These are phyloP conservation scores for Erythrolamprus reginae DNA, from an alignment of 2,113 vertebrate genomes.

Conservation along the genomic window DNA sequence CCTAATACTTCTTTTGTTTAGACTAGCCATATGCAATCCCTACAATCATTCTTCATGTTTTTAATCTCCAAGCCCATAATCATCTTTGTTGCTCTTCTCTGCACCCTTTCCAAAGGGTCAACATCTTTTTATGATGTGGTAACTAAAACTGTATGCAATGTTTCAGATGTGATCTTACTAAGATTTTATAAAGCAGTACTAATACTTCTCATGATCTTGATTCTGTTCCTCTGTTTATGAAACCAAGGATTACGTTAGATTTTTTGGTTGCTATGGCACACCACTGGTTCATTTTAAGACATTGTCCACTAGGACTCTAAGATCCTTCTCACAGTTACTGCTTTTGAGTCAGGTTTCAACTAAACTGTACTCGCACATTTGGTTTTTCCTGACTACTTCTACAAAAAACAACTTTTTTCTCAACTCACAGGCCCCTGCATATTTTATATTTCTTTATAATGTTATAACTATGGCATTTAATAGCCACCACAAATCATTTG, in stretches of 20 bases:
- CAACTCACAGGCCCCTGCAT: not conserved
- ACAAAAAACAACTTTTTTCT: not conserved
- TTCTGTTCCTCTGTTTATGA: not conserved
- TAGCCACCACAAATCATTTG: not conserved
- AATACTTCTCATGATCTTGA: not conserved
- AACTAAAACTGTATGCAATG: not conserved
- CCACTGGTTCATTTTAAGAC: not conserved
- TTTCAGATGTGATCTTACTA: not conserved
- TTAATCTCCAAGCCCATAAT: not conserved
- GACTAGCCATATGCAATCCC: not conserved
- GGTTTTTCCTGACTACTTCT: not conserved
- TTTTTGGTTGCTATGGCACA: not conserved
- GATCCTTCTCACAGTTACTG: not conserved
- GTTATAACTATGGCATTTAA: not conserved
- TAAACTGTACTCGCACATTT: not conserved
- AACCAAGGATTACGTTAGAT: not conserved
- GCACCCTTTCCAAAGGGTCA: not conserved
- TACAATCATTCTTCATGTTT: not conserved
- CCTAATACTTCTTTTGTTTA: not conserved
- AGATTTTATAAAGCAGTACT: not conserved
- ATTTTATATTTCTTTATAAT: not conserved
- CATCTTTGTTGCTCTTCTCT: not conserved
- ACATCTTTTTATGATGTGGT: not conserved
- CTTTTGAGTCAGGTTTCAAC: not conserved
- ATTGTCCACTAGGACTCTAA: not conserved